Evolutionary conservation across 2,797 vertebrate species (phyloP), one percentile per base, ranked within the genome.

Genomic region (Euthynnus affinis): DNA sequence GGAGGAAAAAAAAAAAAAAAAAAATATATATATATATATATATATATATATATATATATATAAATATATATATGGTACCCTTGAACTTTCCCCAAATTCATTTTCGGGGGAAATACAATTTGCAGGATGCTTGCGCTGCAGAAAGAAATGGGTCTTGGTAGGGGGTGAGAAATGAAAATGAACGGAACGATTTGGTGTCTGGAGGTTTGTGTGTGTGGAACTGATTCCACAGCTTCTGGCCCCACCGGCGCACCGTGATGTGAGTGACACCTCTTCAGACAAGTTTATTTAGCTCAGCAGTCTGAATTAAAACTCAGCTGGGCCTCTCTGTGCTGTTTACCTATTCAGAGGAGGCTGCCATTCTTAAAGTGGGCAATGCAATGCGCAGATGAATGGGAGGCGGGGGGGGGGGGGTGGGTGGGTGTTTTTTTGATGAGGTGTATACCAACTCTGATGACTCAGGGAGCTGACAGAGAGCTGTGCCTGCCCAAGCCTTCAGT

Each of bases 71-170:
- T 82, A 78, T 73, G 52, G 44, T 78, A 75, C 58, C 76, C 60
- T 85, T 90, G 85, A 84, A 91, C 80, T 76, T 89, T 63, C 77
- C 57, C 82, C 69, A 86, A 86, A 93, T 90, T 92, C 71, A 84
- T 87, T 92, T 89, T 80, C 4, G 37, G 14, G 51, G 65, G 40
- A 58, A 62, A 76, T 77, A 80, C 81, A 90, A 88, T 91, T 87
- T 92, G 72, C 80, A 74, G 80, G 76, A 82, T 84, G 88, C 90
- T 84, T 87, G 90, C 78, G 2, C 74, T 84, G 88, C 91, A 92
- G 77, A 92, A 94, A 90, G 81, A 78, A 87, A 89, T 65, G 20
- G 66, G 58, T 89, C 59, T 80, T 77, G 67, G 84, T 75, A 20
- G 67, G 61, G 57, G 80, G 63, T 42, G 46, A 8, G 74, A 71